These are phyloP conservation scores for Clytia hemisphaerica DNA, from an alignment of 30 jellyfish, hydroid and myxozoan genomes.

Conservation along the genomic window DNA sequence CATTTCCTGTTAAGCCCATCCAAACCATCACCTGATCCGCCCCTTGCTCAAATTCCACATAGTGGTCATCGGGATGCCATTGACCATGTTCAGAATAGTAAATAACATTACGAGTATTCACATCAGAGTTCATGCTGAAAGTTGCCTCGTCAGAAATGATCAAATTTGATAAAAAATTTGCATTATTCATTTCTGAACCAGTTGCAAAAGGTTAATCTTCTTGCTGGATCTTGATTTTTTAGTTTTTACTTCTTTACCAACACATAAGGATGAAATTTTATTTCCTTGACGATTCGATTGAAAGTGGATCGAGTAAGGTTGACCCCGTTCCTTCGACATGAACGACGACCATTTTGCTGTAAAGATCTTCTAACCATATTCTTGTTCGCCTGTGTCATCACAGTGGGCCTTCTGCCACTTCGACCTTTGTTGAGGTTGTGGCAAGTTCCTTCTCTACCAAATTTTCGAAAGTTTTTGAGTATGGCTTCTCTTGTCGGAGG, in stretches of 20 bases:
- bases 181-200: no score
- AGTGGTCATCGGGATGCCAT: constrained; percentile 12
- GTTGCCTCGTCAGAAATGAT: background rate
- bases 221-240: no score
- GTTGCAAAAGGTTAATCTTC: no score
- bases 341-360: background rate
- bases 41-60: constrained; percentile 13
- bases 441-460: no score
- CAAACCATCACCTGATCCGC: constrained; percentile 5
- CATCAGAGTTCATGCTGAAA: constrained; percentile 1
- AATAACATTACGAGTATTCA: background rate
- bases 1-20: background rate
- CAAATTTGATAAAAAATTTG: background rate
- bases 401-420: background rate
- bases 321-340: background rate
- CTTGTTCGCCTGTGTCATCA: background rate
- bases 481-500: background rate
- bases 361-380: background rate
- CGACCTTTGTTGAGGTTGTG: background rate
- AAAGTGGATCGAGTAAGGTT: background rate
- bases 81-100: background rate
- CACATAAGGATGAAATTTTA: background rate
- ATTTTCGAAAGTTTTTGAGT: no score
- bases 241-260: background rate
- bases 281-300: background rate